A percentile compares a stretch with the other conserved stretches of the same genome.
Evolutionary conservation across 2,113 vertebrate genomes (phyloP).

Genomic region (rabbit (Oryctolagus cuniculus)): mOryCun1.1 NC_091441.1:34236001-34236500

Average conservation of each 20-base stretch:
- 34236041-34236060: background rate
- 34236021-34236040: background rate
- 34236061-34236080: background rate
- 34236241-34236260: background rate
- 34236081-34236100: background rate
- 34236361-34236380: background rate
- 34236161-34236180: background rate
- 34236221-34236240: background rate
- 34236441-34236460: background rate
- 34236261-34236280: fast-evolving
- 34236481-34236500: conserved; percentile 41
- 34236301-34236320: background rate
- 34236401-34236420: background rate
- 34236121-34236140: background rate
- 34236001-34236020: background rate
- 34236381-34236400: background rate
- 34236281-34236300: background rate
- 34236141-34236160: background rate
- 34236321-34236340: fast-evolving
- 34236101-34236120: background rate
- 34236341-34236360: background rate
- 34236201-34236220: background rate
- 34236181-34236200: background rate
- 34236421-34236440: conserved; percentile 56
- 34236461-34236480: background rate